phyloP scores from a whole-genome alignment of 2,113 vertebrate species.

The Lampris megalopsis region DNA sequence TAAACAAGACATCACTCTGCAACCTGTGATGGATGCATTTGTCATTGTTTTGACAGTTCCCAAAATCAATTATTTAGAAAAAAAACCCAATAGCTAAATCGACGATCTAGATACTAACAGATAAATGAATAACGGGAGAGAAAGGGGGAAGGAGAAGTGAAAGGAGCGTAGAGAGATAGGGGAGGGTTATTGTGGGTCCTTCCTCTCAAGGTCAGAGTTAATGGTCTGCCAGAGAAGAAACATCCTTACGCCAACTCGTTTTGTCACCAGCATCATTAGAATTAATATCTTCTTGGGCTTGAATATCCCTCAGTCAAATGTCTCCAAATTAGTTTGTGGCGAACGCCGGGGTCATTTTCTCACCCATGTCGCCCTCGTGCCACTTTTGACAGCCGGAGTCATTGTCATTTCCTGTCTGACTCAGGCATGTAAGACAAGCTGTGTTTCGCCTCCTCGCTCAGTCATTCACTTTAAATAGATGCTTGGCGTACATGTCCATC shows the following conservation, averaged over 20 bases:
- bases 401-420: not conserved
- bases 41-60: too few relatives aligned
- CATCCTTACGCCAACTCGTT: not conserved
- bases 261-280: not conserved
- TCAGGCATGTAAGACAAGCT: constrained; percentile 1
- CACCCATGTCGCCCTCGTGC: not conserved
- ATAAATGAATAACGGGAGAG: constrained; percentile 34
- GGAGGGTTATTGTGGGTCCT: not conserved
- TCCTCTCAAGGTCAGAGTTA: not conserved
- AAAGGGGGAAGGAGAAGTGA: not conserved
- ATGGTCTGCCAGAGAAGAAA: constrained; percentile 1
- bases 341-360: constrained; percentile 13
- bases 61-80: too few relatives aligned
- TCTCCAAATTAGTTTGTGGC: constrained; percentile 2
- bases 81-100: not conserved
- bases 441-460: constrained; percentile 16
- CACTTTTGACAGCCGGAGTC: too few relatives aligned
- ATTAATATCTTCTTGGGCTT: not conserved
- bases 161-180: not conserved
- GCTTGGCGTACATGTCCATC: not conserved
- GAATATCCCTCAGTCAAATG: not conserved
- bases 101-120: constrained; percentile 10
- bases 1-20: too few relatives aligned
- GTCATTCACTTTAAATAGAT: constrained; percentile 16
- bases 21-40: too few relatives aligned